Percentiles rank a stretch among this genome's conserved stretches.
phyloP scores from a whole-genome alignment of 2,797 vertebrate genomes.

The Anisognathus igniventris region DNA sequence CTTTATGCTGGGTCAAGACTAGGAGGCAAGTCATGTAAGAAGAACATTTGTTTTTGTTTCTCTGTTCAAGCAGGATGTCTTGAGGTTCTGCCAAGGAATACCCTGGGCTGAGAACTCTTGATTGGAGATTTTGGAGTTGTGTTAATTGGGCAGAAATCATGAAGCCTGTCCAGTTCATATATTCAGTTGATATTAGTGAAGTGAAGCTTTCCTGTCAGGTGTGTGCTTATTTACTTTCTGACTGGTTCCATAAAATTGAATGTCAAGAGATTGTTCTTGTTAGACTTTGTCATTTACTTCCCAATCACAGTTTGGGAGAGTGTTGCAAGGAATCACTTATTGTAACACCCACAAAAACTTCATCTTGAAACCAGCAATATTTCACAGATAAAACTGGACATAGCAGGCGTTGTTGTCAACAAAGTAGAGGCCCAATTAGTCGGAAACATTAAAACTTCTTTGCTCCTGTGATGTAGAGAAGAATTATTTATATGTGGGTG shows the following conservation, averaged over 20 bases:
- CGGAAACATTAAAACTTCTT: not conserved
- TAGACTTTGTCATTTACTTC: not conserved
- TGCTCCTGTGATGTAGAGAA: not conserved
- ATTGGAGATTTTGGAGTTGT: constrained; percentile 9
- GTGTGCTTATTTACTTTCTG: not conserved
- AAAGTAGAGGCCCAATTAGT: accelerated
- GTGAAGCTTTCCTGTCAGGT: not conserved
- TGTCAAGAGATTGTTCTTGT: not conserved
- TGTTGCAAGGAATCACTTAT: not conserved
- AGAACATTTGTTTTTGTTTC: not conserved
- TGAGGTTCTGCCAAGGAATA: constrained; percentile 25
- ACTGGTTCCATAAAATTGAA: not conserved
- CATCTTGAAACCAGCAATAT: not conserved
- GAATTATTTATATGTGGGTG: not conserved
- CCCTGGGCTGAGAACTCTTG: constrained; percentile 10
- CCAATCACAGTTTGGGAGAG: not conserved
- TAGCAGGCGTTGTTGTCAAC: not conserved
- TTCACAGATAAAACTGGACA: not conserved
- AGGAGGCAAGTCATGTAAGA: not conserved
- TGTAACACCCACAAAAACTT: not conserved
- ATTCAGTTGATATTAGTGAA: not conserved
- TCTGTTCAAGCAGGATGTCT: constrained; percentile 4
- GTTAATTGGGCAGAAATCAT: constrained; percentile 2
- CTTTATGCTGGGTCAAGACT: not conserved
- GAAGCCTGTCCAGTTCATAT: not conserved